phyloP scores from a whole-genome alignment of 2,113 vertebrate species.

The Nesoenas mayeri region DNA sequence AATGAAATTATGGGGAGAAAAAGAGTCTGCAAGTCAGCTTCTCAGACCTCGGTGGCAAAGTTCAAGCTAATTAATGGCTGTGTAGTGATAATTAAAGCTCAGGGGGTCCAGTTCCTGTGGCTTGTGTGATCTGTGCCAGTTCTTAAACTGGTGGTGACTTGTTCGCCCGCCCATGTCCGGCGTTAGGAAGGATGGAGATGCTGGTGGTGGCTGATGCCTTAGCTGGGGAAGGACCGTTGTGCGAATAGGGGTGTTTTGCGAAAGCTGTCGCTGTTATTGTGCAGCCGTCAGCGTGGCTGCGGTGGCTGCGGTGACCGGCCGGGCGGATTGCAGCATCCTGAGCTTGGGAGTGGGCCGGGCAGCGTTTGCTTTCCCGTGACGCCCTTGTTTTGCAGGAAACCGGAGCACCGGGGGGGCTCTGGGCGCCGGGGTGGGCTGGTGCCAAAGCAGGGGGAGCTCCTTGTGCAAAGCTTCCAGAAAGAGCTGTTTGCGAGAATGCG shows the following conservation, averaged over 20 bases:
- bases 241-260: not conserved
- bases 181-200: not conserved
- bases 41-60: fast-evolving
- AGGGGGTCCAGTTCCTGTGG: fast-evolving
- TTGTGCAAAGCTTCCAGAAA: not conserved
- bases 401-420: not conserved
- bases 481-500: not conserved
- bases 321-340: not conserved
- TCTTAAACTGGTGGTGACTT: fast-evolving
- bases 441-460: fast-evolving
- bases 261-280: fast-evolving
- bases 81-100: fast-evolving
- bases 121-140: fast-evolving
- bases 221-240: not conserved
- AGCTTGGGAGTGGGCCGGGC: not conserved
- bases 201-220: fast-evolving
- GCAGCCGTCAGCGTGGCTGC: not conserved
- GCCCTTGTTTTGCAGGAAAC: not conserved
- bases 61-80: not conserved
- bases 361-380: not conserved
- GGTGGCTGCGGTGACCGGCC: not conserved
- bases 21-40: not conserved
- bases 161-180: fast-evolving
- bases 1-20: not conserved
- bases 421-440: not conserved